Conservation (phyloP, 2,797 vertebrate species). For the Geotrypetes seraphini region DNA sequence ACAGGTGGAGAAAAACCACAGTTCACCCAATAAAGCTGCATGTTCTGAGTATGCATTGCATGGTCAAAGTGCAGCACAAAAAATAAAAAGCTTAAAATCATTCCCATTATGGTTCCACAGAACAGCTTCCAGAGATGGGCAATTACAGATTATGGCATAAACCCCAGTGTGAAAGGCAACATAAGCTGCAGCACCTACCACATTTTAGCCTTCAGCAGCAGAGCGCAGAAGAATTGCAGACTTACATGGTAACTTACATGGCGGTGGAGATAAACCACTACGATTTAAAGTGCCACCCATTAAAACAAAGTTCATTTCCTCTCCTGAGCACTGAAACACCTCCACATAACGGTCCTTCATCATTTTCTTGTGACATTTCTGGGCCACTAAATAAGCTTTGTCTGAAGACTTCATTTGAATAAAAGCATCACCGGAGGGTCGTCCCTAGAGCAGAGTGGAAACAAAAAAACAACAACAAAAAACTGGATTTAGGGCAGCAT, state of each 20-base stretch:
- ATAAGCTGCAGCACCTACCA: conserved; percentile 49
- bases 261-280: conserved; percentile 90
- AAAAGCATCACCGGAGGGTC: conserved; percentile 88
- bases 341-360: conserved; percentile 97
- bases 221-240: conserved; percentile 39
- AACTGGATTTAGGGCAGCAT: too few species aligned
- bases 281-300: conserved; percentile 94
- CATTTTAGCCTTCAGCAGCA: conserved; percentile 37
- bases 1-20: too few species aligned
- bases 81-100: too few species aligned
- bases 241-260: conserved; percentile 94
- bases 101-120: too few species aligned
- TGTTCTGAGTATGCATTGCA: too few species aligned
- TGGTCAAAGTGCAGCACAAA: too few species aligned
- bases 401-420: conserved; percentile 93
- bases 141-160: conserved; percentile 33
- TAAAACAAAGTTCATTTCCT: conserved; percentile 96
- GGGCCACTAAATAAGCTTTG: conserved; percentile 79
- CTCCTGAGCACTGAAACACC: conserved; percentile 93
- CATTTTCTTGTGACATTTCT: conserved; percentile 92
- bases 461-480: background rate
- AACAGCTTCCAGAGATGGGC: too few species aligned
- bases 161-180: conserved; percentile 33
- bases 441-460: conserved; percentile 54
- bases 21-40: conserved; percentile 23